These are phyloP conservation scores for Uloborus diversus DNA, from an alignment of 1,140 invertebrate species.

Conservation along the genomic window DNA sequence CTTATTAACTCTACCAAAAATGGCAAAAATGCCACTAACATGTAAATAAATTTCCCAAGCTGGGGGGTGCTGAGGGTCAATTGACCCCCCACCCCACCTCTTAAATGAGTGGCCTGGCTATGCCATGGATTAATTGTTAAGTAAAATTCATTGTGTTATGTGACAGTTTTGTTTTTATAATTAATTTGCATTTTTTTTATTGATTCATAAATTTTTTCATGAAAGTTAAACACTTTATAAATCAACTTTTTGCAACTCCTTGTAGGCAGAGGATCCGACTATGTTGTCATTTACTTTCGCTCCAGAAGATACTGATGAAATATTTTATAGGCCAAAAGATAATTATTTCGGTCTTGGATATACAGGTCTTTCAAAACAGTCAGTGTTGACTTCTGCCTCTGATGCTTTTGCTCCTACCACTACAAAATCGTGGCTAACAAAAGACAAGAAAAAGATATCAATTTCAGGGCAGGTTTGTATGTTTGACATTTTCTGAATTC, in stretches of 20 bases:
- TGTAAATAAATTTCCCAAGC: too few relatives aligned
- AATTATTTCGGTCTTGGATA: slow-evolving; percentile 81
- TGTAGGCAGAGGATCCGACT: slow-evolving; percentile 63
- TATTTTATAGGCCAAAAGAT: slow-evolving; percentile 77
- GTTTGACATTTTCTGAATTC: too few relatives aligned
- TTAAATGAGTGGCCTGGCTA: too few relatives aligned
- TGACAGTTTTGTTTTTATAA: too few relatives aligned
- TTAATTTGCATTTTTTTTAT: neutral
- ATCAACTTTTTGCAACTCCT: neutral
- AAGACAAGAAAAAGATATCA: slow-evolving; percentile 75
- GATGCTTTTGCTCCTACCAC: slow-evolving; percentile 53
- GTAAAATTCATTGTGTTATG: too few relatives aligned
- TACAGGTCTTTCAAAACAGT: slow-evolving; percentile 71
- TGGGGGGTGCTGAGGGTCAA: too few relatives aligned
- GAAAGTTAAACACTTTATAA: too few relatives aligned
- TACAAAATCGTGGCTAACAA: slow-evolving; percentile 62
- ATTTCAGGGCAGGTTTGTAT: slow-evolving; percentile 77
- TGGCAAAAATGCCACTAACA: too few relatives aligned
- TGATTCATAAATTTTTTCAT: too few relatives aligned
- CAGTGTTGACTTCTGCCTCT: slow-evolving; percentile 2
- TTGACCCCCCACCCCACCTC: too few relatives aligned
- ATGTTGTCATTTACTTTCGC: slow-evolving; percentile 73
- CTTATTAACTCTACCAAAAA: too few relatives aligned
- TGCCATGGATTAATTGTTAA: too few relatives aligned
- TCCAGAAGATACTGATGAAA: slow-evolving; percentile 83